phyloP scores from a whole-genome alignment of 2,888 invertebrate species.

The Coleophora flavipennella region DNA sequence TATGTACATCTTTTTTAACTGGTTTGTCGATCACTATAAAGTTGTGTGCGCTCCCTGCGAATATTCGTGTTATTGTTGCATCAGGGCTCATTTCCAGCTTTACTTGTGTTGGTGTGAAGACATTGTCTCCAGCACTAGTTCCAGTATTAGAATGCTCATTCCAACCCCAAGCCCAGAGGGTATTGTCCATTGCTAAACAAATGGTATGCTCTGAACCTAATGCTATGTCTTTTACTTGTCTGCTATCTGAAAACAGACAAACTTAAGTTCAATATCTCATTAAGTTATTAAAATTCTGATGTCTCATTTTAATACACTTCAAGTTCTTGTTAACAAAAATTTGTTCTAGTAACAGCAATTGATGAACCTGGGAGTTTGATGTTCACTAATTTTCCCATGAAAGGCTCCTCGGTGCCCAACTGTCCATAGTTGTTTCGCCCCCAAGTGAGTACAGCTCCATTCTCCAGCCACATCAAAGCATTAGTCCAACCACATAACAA shows the following conservation, averaged over 20 bases:
- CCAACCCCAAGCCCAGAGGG: constrained; percentile 88
- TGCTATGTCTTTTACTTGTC: constrained; percentile 70
- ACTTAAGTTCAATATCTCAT: neutral
- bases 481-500: constrained; percentile 87
- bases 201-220: constrained; percentile 87
- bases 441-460: constrained; percentile 79
- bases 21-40: constrained; percentile 39
- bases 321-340: too few species aligned
- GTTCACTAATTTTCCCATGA: constrained; percentile 40
- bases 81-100: constrained; percentile 26
- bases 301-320: too few species aligned
- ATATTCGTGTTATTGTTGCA: constrained; percentile 37
- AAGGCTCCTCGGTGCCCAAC: constrained; percentile 65
- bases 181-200: constrained; percentile 76
- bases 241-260: constrained; percentile 41
- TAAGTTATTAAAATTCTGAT: too few species aligned
- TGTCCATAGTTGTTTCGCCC: constrained; percentile 88
- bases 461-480: constrained; percentile 74
- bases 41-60: constrained; percentile 60
- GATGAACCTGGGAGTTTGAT: constrained; percentile 53
- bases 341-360: too few species aligned
- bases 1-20: constrained; percentile 2
- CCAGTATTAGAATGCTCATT: constrained; percentile 93
- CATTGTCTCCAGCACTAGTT: constrained; percentile 44
- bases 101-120: constrained; percentile 42